Evolutionary conservation across 2,888 invertebrate genomes (phyloP).

Genomic region (Drosophila testacea): DNA sequence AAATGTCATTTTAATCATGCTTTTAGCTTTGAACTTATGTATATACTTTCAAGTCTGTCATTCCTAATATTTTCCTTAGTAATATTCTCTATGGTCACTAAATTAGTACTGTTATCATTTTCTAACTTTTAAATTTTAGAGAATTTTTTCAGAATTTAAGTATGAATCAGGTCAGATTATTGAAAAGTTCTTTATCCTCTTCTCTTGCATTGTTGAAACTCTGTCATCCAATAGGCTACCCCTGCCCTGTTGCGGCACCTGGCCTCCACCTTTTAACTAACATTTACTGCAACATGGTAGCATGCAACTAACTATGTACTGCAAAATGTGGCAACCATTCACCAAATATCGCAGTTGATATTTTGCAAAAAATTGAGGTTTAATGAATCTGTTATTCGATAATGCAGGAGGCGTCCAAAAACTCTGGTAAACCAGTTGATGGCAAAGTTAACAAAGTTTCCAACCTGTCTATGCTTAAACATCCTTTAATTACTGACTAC

Average conservation of each 20-base stretch:
- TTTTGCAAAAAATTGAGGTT: constrained; percentile 45
- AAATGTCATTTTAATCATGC: too few species aligned
- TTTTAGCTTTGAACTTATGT: too few species aligned
- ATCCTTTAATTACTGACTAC: constrained; percentile 52
- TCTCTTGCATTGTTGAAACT: background rate
- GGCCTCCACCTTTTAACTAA: too few species aligned
- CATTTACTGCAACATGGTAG: background rate
- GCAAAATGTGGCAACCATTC: background rate
- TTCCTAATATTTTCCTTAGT: too few species aligned
- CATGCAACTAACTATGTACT: background rate
- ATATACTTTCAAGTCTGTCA: too few species aligned
- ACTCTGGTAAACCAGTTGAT: constrained; percentile 39
- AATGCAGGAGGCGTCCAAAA: constrained; percentile 51
- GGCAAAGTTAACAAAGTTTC: constrained; percentile 69
- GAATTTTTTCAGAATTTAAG: background rate
- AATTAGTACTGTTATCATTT: too few species aligned
- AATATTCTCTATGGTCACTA: too few species aligned
- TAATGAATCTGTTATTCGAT: constrained; percentile 82
- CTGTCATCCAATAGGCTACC: background rate
- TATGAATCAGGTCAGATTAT: background rate
- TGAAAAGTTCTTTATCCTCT: background rate
- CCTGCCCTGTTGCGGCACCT: background rate
- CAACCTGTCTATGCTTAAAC: constrained; percentile 55
- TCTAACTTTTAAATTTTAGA: too few species aligned
- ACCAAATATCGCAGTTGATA: background rate